Evolutionary conservation across 2,797 vertebrate species (phyloP), one percentile per base, ranked within the genome.

Genomic region (Ispidina picta): DNA sequence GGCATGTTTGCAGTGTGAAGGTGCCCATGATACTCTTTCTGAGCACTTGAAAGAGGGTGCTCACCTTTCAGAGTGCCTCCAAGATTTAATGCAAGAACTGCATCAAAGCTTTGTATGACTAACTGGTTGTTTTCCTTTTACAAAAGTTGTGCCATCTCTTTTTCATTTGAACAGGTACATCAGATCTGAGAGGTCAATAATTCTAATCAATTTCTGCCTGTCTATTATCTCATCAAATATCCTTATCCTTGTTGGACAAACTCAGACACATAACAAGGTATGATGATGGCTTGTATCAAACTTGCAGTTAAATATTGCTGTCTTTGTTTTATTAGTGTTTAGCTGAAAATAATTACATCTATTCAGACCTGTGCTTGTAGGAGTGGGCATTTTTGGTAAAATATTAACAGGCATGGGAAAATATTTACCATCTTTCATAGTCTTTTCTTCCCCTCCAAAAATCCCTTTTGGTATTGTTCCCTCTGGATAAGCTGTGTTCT

Each of bases 211-310:
- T 98, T 99, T 99, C 98, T 99, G 99, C 98, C 97, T 99, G 74
- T 99, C 99, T 49, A 99, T 99, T 96, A 98, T 99, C 97, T 99
- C 99, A 96, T 99, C 99, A 63, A 99, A 99, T 96, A 99, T 99
- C 95, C 98, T 99, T 96, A 99, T 99, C 94, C 97, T 99, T 65
- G 98, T 99, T 92, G 99, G 99, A 97, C 99, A 99, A 97, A 99
- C 99, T 59, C 99, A 99, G 98, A 99, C 98, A 23, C 99, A 99
- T 93, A 99, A 99, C 97, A 98, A 97, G 98, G 99, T 99, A 98
- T 97, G 98, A 98, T 97, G 97, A 80, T 33, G 78, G 71, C 76
- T 88, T 93, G 37, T 73, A 84, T 74, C 80, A 18, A 44, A 83
- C 92, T 70, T 88, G 22, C 79, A 52, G 28, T 88, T 91, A 79